phyloP scores from a whole-genome alignment of 2,797 vertebrate species.

The Halcyon smyrnensis region DNA sequence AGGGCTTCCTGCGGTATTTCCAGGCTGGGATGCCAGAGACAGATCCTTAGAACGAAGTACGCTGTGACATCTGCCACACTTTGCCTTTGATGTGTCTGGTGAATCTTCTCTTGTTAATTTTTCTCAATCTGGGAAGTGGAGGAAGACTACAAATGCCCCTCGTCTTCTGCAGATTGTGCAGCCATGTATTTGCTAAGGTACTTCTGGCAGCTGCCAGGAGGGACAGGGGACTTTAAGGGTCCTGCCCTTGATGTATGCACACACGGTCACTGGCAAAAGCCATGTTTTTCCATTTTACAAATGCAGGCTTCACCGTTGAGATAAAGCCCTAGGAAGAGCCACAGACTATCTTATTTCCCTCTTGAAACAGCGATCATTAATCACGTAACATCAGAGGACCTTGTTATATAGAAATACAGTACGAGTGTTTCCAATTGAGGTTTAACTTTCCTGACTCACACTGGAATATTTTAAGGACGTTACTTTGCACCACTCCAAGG shows the following conservation, averaged over 20 bases:
- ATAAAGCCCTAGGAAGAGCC: not conserved
- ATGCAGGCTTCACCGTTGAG: not conserved
- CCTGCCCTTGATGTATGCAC: not conserved
- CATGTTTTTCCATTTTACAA: not conserved
- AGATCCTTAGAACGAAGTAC: not conserved
- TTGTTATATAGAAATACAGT: not conserved
- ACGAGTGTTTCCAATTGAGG: not conserved
- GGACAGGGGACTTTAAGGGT: not conserved
- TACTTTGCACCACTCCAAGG: not conserved
- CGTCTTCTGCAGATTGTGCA: not conserved
- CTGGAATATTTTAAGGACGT: not conserved
- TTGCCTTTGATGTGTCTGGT: not conserved
- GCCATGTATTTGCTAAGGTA: not conserved
- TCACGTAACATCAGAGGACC: not conserved
- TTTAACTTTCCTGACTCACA: not conserved
- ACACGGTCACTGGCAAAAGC: not conserved
- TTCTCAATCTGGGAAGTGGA: not conserved
- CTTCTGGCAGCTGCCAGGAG: not conserved
- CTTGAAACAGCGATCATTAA: not conserved
- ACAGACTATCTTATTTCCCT: not conserved
- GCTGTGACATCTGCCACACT: not conserved
- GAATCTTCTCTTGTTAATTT: not conserved
- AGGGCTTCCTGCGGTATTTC: not conserved
- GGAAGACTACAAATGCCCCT: not conserved
- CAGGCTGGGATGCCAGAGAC: not conserved